Conservation (phyloP, 2,113 vertebrate species). For the Thinocorus orbignyianus region DNA sequence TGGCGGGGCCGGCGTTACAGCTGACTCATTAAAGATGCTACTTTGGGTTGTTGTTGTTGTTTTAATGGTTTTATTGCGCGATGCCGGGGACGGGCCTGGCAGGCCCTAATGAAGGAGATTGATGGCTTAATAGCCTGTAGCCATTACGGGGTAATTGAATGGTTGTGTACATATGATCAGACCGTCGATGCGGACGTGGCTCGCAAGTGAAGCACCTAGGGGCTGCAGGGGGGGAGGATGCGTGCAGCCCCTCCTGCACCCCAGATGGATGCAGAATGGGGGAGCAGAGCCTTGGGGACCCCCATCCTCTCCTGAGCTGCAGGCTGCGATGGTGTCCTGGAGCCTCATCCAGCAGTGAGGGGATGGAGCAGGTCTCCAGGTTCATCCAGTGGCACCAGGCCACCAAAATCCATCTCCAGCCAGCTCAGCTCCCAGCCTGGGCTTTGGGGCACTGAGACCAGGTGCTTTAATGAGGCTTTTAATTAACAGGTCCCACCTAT, state of each 20-base stretch:
- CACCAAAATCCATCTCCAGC: background rate
- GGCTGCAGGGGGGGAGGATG: fast-evolving
- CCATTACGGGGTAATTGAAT: conserved; percentile 55
- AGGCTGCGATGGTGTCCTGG: background rate
- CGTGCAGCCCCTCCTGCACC: background rate
- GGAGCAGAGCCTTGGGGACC: background rate
- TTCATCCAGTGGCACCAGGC: fast-evolving
- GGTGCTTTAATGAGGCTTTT: background rate
- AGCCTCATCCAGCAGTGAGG: background rate
- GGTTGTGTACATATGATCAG: conserved; percentile 52
- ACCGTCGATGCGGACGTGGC: background rate
- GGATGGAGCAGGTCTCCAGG: background rate
- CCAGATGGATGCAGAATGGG: fast-evolving
- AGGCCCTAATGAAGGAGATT: conserved; percentile 51
- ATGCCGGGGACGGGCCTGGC: background rate
- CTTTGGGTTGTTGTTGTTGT: background rate
- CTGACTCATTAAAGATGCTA: background rate
- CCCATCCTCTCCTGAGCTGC: fast-evolving
- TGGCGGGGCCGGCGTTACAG: fast-evolving
- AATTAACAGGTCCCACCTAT: background rate
- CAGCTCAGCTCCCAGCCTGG: background rate
- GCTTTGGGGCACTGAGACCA: no score
- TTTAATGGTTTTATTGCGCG: conserved; percentile 19
- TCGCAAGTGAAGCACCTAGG: background rate
- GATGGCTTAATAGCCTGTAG: conserved; percentile 61